Conservation (phyloP, 2,797 vertebrate genomes). For the Siniperca scherzeri region DNA sequence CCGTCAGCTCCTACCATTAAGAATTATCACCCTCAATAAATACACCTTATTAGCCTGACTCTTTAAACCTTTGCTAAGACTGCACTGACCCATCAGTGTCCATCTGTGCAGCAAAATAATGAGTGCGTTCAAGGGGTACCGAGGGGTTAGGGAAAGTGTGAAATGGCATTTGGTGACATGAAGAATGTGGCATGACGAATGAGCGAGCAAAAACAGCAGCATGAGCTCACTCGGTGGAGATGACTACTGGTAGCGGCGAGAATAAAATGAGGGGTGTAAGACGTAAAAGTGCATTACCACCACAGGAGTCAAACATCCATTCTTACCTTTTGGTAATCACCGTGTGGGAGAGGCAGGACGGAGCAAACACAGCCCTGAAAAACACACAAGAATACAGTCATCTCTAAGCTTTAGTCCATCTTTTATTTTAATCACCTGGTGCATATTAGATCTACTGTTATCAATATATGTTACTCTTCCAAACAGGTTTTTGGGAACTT, state of each 20-base stretch:
- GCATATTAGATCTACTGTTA: neutral
- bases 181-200: slow-evolving; percentile 78
- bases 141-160: slow-evolving; percentile 76
- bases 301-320: slow-evolving; percentile 48
- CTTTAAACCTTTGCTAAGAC: slow-evolving; percentile 27
- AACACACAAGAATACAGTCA: slow-evolving; percentile 40
- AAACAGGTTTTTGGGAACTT: slow-evolving; percentile 57
- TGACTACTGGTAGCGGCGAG: slow-evolving; percentile 17
- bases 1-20: slow-evolving; percentile 37
- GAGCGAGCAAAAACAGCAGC: slow-evolving; percentile 67
- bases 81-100: slow-evolving; percentile 40
- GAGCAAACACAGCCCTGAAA: slow-evolving; percentile 88
- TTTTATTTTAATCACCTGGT: neutral
- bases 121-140: slow-evolving; percentile 34
- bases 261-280: neutral
- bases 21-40: slow-evolving; percentile 38
- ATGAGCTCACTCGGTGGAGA: slow-evolving; percentile 77
- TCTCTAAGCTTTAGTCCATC: neutral
- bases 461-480: neutral
- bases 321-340: slow-evolving; percentile 89
- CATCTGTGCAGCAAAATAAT: slow-evolving; percentile 39
- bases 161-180: slow-evolving; percentile 76
- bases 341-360: slow-evolving; percentile 90
- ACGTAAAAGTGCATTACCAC: slow-evolving; percentile 6
- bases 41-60: slow-evolving; percentile 37